Evolutionary conservation across 64 coral and sea anemone species (phyloP), one percentile per base, ranked within the genome.

Genomic region (Pocillopora damicornis): DNA sequence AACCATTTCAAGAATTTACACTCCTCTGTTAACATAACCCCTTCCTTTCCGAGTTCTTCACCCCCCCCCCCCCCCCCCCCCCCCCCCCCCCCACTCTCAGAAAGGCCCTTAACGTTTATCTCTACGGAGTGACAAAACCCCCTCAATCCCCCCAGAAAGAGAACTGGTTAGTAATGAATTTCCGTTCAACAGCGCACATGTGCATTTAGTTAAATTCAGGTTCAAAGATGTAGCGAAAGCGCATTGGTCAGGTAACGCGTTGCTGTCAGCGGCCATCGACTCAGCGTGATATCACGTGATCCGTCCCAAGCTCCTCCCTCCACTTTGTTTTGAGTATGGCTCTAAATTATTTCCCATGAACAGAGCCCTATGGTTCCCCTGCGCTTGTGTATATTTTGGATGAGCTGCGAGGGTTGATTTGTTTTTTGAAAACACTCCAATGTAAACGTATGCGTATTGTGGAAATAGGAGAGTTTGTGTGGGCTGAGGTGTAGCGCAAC

Each of bases 251-350:
- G 75, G 16, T 17, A 37, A 15, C 6, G 4, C 15, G 15, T 6
- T 30, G 0, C 79, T 80, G 78, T 80, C 78, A 63, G 78, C 59
- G 78, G 78, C 35, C 78, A 61, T 37, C 60, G 8, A 62, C 59
- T 13, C 59, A 42, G 62, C 35, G 37, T 25, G 18, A 51, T 69
- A 56, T 77, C 86, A 88, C 73, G 86, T 88, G 86, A 91, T 59
- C 74, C 34, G 80, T 0, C 37, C 89, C 89, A 86, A 85, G 89
- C 89, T 35, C 89, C 89, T 91, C 79, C 77, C 42, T 74, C 65
- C 36, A 34, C 69, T 75, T 90, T 67, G n/a, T 76, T 90, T 72
- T 76, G 45, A 62, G 59, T 15, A 63, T 82, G 51, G 79, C 74
- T 85, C 59, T 57, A 15, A 73, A 35, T 76, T 35, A 76, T 72